These are phyloP conservation scores for Sceliomorpha sp. DNA, from an alignment of 2,888 invertebrate species.

Conservation along the genomic window DNA sequence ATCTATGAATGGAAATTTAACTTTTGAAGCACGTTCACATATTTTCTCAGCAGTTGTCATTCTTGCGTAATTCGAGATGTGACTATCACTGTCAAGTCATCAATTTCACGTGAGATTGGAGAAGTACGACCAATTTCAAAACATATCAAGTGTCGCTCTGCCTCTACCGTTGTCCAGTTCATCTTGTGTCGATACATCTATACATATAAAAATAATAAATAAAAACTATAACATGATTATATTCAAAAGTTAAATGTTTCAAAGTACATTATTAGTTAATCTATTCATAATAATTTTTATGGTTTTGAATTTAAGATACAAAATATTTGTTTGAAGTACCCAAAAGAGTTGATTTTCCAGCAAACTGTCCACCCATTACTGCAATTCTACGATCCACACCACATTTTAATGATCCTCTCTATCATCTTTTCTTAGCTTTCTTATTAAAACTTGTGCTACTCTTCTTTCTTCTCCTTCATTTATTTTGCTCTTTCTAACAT, in stretches of 20 bases:
- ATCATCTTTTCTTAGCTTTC: conserved; percentile 85
- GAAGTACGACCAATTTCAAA: conserved; percentile 95
- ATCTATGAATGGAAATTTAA: conserved; percentile 97
- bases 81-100: conserved; percentile 93
- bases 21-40: conserved; percentile 93
- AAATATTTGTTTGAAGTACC: too few species aligned
- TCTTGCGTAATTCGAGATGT: conserved; percentile 93
- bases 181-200: conserved; percentile 96
- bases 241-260: too few species aligned
- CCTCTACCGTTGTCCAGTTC: conserved; percentile 97
- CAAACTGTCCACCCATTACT: conserved; percentile 96
- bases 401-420: conserved; percentile 89
- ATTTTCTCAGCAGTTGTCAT: conserved; percentile 96
- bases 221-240: too few species aligned
- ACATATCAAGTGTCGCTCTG: conserved; percentile 96
- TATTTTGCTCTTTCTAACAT: conserved; percentile 61
- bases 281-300: too few species aligned
- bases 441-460: conserved; percentile 93
- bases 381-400: conserved; percentile 94
- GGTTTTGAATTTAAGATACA: too few species aligned
- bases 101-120: conserved; percentile 96
- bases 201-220: too few species aligned
- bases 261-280: too few species aligned
- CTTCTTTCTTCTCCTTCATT: conserved; percentile 81
- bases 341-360: conserved; percentile 97